Percentiles rank a stretch among this genome's conserved stretches.
Evolutionary conservation across 2,113 vertebrate species (phyloP).

Genomic region (Lepisosteus oculatus): DNA sequence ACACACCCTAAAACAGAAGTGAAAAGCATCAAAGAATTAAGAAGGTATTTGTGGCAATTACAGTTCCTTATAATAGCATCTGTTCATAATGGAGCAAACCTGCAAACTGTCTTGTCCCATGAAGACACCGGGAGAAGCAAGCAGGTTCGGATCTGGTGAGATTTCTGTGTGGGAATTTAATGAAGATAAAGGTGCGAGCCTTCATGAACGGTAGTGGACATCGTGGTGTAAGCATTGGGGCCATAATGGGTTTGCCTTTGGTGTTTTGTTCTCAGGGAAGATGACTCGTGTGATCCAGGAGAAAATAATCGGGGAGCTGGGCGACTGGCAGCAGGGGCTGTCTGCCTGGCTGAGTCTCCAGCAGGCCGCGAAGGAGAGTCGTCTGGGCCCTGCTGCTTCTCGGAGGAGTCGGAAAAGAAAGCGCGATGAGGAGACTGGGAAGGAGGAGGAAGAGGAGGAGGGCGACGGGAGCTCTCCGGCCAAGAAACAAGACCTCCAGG

Average conservation of each 20-base stretch:
- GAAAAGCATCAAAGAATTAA: too few species aligned
- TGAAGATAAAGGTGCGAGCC: not conserved
- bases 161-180: not conserved
- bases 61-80: too few species aligned
- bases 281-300: constrained; percentile 48
- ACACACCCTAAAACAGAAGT: too few species aligned
- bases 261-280: constrained; percentile 49
- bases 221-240: not conserved
- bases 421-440: constrained; percentile 22
- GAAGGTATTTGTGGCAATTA: too few species aligned
- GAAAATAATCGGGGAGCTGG: constrained; percentile 48
- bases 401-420: constrained; percentile 51
- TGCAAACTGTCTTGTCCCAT: not conserved
- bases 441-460: constrained; percentile 27
- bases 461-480: not conserved
- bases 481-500: too few species aligned
- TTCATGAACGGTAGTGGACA: not conserved
- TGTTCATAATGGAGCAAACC: too few species aligned
- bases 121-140: not conserved
- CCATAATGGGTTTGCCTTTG: not conserved
- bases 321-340: constrained; percentile 50
- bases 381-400: not conserved
- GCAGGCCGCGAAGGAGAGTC: constrained; percentile 10
- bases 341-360: constrained; percentile 55
- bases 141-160: not conserved